Evolutionary conservation across 1,140 invertebrate species (phyloP).

Genomic region (Hestina assimilis): DNA sequence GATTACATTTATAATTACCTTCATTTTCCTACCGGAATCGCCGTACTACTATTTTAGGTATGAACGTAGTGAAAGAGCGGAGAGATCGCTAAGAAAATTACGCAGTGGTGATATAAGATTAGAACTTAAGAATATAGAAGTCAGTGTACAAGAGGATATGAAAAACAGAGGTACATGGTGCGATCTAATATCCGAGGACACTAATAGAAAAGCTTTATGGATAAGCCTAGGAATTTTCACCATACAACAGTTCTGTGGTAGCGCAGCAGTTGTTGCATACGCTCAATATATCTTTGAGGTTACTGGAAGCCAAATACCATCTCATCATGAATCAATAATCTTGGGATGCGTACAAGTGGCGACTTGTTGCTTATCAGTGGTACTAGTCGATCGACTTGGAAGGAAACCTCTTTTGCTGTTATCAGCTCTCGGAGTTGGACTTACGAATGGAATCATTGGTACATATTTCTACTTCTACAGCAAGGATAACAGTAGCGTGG

Average conservation of each 20-base stretch:
- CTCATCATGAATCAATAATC: constrained; percentile 81
- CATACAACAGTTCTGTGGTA: constrained; percentile 87
- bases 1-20: constrained; percentile 75
- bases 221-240: constrained; percentile 81
- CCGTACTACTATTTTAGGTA: constrained; percentile 80
- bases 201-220: constrained; percentile 82
- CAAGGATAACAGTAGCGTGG: constrained; percentile 43
- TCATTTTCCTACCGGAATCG: constrained; percentile 80
- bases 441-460: constrained; percentile 79
- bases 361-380: constrained; percentile 80
- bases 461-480: constrained; percentile 79
- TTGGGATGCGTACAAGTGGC: constrained; percentile 83
- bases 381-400: constrained; percentile 85
- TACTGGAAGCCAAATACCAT: constrained; percentile 69
- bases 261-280: constrained; percentile 86
- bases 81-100: constrained; percentile 75
- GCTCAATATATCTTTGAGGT: constrained; percentile 84
- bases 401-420: constrained; percentile 83
- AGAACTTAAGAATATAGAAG: constrained; percentile 82
- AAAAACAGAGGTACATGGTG: constrained; percentile 76
- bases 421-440: constrained; percentile 79
- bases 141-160: constrained; percentile 79
- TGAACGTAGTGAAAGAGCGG: constrained; percentile 70
- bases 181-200: constrained; percentile 81
- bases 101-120: constrained; percentile 79